Percentiles rank a stretch among this genome's conserved stretches.
Conservation (phyloP, 35 echinoderm and acorn worm genomes). For the Ophiothrix spiculata region DNA sequence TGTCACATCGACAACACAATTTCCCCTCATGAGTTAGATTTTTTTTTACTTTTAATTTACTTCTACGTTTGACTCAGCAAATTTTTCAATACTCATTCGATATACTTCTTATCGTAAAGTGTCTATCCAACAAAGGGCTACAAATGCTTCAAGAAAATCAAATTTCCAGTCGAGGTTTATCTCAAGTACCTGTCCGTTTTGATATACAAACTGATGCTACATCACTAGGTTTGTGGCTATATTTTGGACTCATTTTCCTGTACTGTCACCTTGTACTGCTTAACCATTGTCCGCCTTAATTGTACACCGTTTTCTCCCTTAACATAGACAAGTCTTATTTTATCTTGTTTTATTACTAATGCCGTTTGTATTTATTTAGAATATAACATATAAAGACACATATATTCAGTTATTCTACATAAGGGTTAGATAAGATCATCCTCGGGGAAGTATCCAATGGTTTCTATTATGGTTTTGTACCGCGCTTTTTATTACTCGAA, state of each 20-base stretch:
- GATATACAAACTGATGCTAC: constrained; percentile 8
- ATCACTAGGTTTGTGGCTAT: neutral
- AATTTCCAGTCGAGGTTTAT: neutral
- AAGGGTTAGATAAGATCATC: too few relatives aligned
- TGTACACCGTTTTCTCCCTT: too few relatives aligned
- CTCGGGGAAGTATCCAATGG: too few relatives aligned
- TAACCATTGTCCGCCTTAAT: too few relatives aligned
- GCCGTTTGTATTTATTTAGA: too few relatives aligned
- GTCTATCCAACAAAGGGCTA: too few relatives aligned
- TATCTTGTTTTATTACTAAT: too few relatives aligned
- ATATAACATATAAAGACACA: too few relatives aligned
- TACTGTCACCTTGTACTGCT: neutral
- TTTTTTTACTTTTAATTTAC: constrained; percentile 1
- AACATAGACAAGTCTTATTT: too few relatives aligned
- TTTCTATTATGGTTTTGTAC: too few relatives aligned
- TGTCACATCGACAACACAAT: neutral
- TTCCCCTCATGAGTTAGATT: neutral
- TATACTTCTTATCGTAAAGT: neutral
- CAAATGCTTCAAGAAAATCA: constrained; percentile 4
- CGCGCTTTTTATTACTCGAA: too few relatives aligned
- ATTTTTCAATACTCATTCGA: neutral
- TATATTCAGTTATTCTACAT: too few relatives aligned
- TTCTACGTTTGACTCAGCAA: neutral
- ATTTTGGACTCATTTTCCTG: constrained; percentile 4
- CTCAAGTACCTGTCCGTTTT: neutral